Evolutionary conservation across 2,888 invertebrate species (phyloP), one percentile per base, ranked within the genome.

Genomic region (Dichetophora obliterata): DNA sequence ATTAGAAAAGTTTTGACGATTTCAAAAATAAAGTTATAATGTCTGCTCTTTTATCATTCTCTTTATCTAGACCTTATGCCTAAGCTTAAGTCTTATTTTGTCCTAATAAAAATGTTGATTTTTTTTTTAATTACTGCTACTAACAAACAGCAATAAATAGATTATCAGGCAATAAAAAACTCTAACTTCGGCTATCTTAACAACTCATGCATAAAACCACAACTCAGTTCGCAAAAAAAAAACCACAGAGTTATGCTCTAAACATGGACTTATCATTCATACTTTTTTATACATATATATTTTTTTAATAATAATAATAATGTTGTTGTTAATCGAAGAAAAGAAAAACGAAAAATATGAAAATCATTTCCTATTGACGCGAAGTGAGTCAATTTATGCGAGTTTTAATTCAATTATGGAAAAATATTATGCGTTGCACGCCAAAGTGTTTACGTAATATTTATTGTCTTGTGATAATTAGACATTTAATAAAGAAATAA

Each of bases 141-240:
- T 43, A 14, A 14, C 43, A 11, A 43, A 43, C 43, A 11, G 43
- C 43, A 43, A 43, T 43, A 43, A 43, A 43, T 43, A 11, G 43
- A 16, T 57, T 37, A 27, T 59, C 24, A 14, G 14, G 24, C 27
- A 14, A 27, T 14, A 27, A 27, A 43, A 43, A 43, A 5, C 61
- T 37, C 31, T 9, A n/a, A 6, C 34, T 34, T n/a, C 34, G 72
- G 61, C 72, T 61, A 24, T 72, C 43, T 34, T 37, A 22, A 24
- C 59, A 48, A 37, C 72, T 72, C 72, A 72, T 24, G 72, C 72
- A 72, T 72, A 72, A 72, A 72, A 72, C 71, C 61, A 59, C 72
- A 61, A 72, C 59, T 59, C 24, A 72, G 61, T 59, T 72, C 61
- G 48, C 14, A 61, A 9, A 72, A 72, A 52, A 52, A 24, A 8